Evolutionary conservation across 2,113 vertebrate genomes (phyloP).

Genomic region (Protobothrops flavoviridis): DNA sequence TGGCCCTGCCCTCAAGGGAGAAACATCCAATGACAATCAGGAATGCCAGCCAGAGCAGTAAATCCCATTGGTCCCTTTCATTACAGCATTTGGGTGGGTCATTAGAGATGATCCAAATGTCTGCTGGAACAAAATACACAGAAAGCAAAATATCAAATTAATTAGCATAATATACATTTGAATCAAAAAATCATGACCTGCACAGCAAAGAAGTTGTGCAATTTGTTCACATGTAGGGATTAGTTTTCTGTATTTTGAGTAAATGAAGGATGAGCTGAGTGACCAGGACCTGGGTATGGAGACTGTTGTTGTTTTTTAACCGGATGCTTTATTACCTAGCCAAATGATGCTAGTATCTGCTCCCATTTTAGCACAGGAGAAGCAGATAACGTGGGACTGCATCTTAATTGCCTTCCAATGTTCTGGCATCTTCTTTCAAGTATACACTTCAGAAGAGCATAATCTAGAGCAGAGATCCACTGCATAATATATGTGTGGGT

Average conservation of each 20-base stretch:
- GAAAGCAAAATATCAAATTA: neutral
- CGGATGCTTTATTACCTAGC: neutral
- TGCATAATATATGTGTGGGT: neutral
- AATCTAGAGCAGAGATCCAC: neutral
- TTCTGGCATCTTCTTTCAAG: neutral
- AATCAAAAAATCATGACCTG: neutral
- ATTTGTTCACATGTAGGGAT: neutral
- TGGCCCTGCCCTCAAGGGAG: neutral
- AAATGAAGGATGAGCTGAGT: neutral
- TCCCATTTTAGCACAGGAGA: neutral
- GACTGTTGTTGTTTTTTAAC: neutral
- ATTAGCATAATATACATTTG: neutral
- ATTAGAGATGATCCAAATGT: neutral
- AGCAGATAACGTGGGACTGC: neutral
- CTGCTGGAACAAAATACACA: neutral
- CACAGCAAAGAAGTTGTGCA: neutral
- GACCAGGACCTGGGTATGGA: neutral
- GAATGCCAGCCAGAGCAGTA: neutral
- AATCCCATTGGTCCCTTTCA: neutral
- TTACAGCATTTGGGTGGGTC: neutral
- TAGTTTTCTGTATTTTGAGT: neutral
- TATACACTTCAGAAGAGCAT: neutral
- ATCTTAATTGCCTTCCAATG: neutral
- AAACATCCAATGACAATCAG: neutral
- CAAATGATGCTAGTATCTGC: neutral